Base-by-base conservation (phyloP, 2,797 vertebrate genomes). In the Enteromius fasciolatus region DNA sequence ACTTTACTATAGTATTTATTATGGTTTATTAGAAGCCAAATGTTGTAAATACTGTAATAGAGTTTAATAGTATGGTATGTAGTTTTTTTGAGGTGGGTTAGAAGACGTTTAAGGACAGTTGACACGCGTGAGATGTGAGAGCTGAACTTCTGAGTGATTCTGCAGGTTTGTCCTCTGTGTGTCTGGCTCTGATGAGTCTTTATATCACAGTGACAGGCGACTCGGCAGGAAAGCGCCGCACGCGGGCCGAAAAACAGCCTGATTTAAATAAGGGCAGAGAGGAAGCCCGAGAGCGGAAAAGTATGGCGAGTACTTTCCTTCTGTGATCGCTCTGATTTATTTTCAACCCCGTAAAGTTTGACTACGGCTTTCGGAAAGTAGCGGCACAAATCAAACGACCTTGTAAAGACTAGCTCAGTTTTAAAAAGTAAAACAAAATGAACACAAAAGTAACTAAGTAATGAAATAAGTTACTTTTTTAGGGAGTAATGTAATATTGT, bases 141-240 rank as follows among this genome's bases (percentile, higher is more conserved):
- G 81, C 67, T 75, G 66, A 81, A 67, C 33, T 73, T 68, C 61
- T 63, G 83, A 80, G 59, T 80, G 39, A 48, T 84, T 74, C 25
- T 15, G 25, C 25, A 61, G 59, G 59, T 28, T 31, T 48, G 86
- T 87, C 87, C 83, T 88, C 86, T 81, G 80, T 14, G 83, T 69
- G 83, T 86, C 86, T 77, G 86, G 54, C 76, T 75, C 75, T 86
- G 84, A 83, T 76, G 78, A 86, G 87, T 67, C 79, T 46, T 82
- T 88, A 86, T 86, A 87, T 88, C 86, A 86, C 67, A 82, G 31
- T 82, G 87, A 88, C 88, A 84, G 23, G 28, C 52, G 31, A 52
- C 82, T 78, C 82, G 25, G 64, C 80, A 63, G 84, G 83, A 84
- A 76, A 57, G 70, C 50, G 36, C 48, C 14, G 18, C 50, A 78